These are phyloP conservation scores for Varecia variegata DNA, from an alignment of 2,797 vertebrate species.

Conservation along the genomic window DNA sequence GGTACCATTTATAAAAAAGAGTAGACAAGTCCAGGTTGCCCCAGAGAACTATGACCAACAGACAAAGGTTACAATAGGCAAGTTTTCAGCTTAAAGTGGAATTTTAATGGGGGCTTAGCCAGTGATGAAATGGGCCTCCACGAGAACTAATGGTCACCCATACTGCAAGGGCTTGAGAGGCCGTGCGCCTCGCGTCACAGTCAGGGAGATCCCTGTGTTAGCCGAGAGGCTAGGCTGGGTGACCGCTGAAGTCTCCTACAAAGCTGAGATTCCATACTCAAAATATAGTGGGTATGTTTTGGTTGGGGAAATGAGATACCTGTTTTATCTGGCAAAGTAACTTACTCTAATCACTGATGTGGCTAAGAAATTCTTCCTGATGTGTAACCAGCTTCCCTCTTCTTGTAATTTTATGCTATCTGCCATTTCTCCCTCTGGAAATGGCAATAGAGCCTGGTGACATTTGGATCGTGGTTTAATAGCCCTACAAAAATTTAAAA, in stretches of 20 bases:
- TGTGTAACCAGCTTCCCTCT: neutral
- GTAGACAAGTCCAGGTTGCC: neutral
- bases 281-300: neutral
- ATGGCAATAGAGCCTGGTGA: neutral
- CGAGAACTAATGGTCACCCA: neutral
- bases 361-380: conserved; percentile 10
- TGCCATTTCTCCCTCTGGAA: neutral
- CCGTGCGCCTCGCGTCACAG: neutral
- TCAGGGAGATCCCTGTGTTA: neutral
- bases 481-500: neutral
- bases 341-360: neutral
- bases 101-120: neutral
- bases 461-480: neutral
- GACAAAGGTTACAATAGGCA: neutral
- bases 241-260: neutral
- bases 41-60: neutral
- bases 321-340: conserved; percentile 21
- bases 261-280: neutral
- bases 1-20: neutral
- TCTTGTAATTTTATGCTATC: neutral
- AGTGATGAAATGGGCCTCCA: neutral
- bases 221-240: neutral
- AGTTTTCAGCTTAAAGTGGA: neutral
- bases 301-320: neutral
- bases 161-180: neutral